Evolutionary conservation across 2,888 invertebrate species (phyloP).

Genomic region (Acanthosoma haemorrhoidale): DNA sequence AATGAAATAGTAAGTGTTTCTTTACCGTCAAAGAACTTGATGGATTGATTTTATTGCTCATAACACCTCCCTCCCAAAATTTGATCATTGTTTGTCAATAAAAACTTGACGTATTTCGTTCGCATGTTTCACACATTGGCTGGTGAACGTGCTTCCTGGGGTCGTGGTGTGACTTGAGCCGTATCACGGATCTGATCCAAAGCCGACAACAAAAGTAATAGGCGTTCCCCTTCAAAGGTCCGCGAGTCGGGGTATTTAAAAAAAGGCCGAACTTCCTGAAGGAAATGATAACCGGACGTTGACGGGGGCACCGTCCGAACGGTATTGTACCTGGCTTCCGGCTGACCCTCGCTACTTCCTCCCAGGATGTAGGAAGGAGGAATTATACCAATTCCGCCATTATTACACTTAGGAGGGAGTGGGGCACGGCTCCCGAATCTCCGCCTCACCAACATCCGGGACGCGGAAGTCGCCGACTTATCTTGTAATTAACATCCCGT

Average conservation of each 20-base stretch:
- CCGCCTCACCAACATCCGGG: conserved; percentile 21
- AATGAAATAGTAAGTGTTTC: too few relatives aligned
- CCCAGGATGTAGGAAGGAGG: conserved; percentile 31
- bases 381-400: conserved; percentile 31
- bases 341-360: conserved; percentile 30
- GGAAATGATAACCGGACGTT: conserved; percentile 29
- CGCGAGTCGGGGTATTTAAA: conserved; percentile 21
- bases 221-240: conserved; percentile 25
- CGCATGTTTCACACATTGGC: too few relatives aligned
- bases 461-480: conserved; percentile 8
- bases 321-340: conserved; percentile 31
- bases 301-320: conserved; percentile 22
- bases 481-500: conserved; percentile 16
- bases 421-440: not conserved
- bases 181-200: not conserved
- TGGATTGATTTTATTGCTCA: too few relatives aligned
- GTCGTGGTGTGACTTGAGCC: not conserved
- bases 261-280: conserved; percentile 30
- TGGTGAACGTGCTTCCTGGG: not conserved
- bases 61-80: too few relatives aligned
- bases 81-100: too few relatives aligned
- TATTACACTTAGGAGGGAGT: conserved; percentile 19
- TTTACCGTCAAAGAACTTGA: too few relatives aligned
- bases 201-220: conserved; percentile 21
- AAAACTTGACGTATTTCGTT: too few relatives aligned